These are phyloP conservation scores for Oikopleura dioica DNA, from an alignment of 23 tunicate genomes.

Conservation along the genomic window DNA sequence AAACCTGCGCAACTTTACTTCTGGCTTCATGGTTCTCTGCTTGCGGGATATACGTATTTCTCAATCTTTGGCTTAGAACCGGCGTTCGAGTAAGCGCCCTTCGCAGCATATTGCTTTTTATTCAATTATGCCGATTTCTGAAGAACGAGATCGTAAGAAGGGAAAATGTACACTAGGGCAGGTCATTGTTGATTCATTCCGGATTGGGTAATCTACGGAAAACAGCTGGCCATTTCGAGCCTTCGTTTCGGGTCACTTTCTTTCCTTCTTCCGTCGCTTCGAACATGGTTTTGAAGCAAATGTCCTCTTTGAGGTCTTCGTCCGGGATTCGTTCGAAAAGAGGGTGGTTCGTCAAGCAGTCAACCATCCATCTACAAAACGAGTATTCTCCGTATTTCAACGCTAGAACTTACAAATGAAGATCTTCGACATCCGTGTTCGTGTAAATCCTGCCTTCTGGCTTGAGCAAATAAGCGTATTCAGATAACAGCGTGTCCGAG, in stretches of 20 bases:
- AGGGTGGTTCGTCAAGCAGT: conserved; percentile 45
- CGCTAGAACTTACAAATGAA: background rate
- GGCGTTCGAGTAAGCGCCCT: no score
- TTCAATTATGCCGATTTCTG: no score
- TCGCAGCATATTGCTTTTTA: no score
- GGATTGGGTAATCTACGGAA: conserved; percentile 21
- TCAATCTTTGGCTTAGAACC: no score
- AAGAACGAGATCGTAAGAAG: no score
- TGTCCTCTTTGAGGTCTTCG: conserved; percentile 23
- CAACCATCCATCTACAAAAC: conserved; percentile 40
- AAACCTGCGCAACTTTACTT: no score
- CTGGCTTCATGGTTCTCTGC: no score
- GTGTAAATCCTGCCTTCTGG: conserved; percentile 40
- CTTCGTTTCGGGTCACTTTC: conserved; percentile 57
- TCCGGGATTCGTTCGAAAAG: conserved; percentile 45
- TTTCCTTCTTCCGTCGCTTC: conserved; percentile 83
- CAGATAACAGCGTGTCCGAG: conserved; percentile 41
- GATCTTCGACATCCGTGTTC: conserved; percentile 42
- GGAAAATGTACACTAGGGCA: no score
- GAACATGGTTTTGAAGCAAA: conserved; percentile 52
- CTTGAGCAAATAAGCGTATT: conserved; percentile 48
- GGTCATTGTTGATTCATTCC: no score
- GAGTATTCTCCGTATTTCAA: background rate
- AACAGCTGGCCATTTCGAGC: conserved; percentile 77
- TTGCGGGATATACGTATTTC: no score